phyloP scores from a whole-genome alignment of 2,888 invertebrate genomes.

The Cactoblastis cactorum region DNA sequence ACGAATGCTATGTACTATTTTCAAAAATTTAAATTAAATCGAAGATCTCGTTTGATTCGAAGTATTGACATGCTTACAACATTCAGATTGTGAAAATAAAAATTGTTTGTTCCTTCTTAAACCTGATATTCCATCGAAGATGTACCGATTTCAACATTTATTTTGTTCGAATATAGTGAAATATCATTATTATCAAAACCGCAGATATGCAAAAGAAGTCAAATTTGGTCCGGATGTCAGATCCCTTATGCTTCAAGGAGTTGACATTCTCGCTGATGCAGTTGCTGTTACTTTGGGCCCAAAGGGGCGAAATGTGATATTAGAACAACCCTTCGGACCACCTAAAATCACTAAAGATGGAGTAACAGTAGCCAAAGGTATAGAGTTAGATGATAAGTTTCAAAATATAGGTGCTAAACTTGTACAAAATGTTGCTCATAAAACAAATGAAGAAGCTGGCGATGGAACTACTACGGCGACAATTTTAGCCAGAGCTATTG shows the following conservation, averaged over 20 bases:
- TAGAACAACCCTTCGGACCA: conserved; percentile 98
- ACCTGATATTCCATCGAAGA: conserved; percentile 26
- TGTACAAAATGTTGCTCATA: conserved; percentile 99
- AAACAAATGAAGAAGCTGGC: conserved; percentile 99
- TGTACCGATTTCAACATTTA: conserved; percentile 37
- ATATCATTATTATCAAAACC: conserved; percentile 24
- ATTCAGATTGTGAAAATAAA: not conserved
- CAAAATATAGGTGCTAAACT: conserved; percentile 98
- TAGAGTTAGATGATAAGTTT: conserved; percentile 98
- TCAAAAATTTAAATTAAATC: not conserved
- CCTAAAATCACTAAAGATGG: conserved; percentile 99
- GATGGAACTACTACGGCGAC: conserved; percentile 99
- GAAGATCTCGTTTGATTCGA: not conserved
- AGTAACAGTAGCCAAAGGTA: conserved; percentile 98
- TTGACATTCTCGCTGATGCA: conserved; percentile 98
- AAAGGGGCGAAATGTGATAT: conserved; percentile 98
- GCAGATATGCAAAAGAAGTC: conserved; percentile 93
- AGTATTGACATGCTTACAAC: not conserved
- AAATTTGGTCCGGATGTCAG: conserved; percentile 97
- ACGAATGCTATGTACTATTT: not conserved
- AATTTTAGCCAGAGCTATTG: conserved; percentile 96
- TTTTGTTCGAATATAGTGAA: conserved; percentile 20
- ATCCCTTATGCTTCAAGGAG: conserved; percentile 97
- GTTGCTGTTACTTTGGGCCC: conserved; percentile 99
- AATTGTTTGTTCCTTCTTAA: conserved; percentile 12